These are phyloP conservation scores for Aselliscus stoliczkanus DNA, from an alignment of 2,797 vertebrate species.

Conservation along the genomic window DNA sequence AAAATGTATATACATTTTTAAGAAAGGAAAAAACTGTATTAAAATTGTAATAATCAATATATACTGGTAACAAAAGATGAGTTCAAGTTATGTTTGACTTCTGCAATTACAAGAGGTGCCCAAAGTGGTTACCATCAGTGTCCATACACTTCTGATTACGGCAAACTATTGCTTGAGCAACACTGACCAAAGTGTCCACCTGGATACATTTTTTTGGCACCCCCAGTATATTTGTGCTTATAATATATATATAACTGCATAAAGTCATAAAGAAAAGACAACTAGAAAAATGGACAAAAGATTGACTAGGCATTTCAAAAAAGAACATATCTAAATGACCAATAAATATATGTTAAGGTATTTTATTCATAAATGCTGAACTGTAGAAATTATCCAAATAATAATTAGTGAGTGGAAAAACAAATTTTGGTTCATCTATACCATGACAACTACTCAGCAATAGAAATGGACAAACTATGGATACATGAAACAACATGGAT, in stretches of 20 bases:
- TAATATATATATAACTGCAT: not conserved
- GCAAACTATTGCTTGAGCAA: no score
- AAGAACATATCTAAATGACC: not conserved
- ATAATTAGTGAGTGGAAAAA: not conserved
- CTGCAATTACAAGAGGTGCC: no score
- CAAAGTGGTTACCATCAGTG: no score
- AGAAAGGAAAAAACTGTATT: no score
- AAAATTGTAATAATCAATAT: no score
- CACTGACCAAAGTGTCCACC: not conserved
- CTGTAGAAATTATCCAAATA: not conserved
- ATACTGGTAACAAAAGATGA: no score
- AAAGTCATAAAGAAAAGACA: not conserved
- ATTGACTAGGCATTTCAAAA: not conserved
- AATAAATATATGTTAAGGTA: not conserved
- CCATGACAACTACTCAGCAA: not conserved
- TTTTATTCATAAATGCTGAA: not conserved
- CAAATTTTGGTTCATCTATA: not conserved
- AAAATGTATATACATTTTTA: no score
- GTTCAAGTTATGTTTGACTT: no score
- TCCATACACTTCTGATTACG: no score
- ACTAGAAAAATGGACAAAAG: not conserved
- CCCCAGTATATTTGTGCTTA: not conserved
- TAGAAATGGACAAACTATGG: not conserved
- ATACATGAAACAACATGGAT: not conserved
- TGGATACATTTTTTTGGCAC: not conserved